phyloP scores from a whole-genome alignment of 2,888 invertebrate genomes.

The Epirrhoe tristata region DNA sequence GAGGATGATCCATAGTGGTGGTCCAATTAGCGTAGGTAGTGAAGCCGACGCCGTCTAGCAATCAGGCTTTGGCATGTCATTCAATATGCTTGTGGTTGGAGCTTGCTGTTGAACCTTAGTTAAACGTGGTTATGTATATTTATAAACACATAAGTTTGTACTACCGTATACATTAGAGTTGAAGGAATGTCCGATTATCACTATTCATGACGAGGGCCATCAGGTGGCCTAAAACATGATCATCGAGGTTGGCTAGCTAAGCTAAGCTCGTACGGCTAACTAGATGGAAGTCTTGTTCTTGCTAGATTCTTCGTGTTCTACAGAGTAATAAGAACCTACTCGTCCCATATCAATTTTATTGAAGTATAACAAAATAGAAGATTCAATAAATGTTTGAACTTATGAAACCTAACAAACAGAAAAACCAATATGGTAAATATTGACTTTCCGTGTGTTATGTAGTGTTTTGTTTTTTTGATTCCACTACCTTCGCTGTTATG shows the following conservation, averaged over 20 bases:
- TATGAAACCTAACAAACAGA: neutral
- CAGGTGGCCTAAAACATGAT: too few relatives aligned
- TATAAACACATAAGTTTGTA: neutral
- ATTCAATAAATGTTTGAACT: neutral
- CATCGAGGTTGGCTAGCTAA: too few relatives aligned
- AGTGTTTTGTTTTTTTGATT: neutral
- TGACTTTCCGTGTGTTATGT: neutral
- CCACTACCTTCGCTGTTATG: neutral
- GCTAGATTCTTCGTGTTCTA: neutral
- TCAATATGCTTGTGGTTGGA: slow-evolving; percentile 20
- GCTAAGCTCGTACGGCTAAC: neutral
- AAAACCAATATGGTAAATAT: neutral
- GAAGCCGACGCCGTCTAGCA: slow-evolving; percentile 19
- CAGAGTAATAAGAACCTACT: too few relatives aligned
- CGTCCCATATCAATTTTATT: neutral
- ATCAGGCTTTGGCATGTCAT: slow-evolving; percentile 20
- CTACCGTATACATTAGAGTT: neutral
- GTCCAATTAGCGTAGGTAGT: slow-evolving; percentile 21
- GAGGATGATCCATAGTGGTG: slow-evolving; percentile 12
- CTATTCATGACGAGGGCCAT: neutral
- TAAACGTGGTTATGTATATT: neutral
- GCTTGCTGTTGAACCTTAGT: neutral
- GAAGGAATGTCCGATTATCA: neutral
- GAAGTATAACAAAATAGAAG: neutral
- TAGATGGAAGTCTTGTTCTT: neutral